Base-by-base conservation (phyloP, 2,888 invertebrate species). In the Steromphala cineraria region DNA sequence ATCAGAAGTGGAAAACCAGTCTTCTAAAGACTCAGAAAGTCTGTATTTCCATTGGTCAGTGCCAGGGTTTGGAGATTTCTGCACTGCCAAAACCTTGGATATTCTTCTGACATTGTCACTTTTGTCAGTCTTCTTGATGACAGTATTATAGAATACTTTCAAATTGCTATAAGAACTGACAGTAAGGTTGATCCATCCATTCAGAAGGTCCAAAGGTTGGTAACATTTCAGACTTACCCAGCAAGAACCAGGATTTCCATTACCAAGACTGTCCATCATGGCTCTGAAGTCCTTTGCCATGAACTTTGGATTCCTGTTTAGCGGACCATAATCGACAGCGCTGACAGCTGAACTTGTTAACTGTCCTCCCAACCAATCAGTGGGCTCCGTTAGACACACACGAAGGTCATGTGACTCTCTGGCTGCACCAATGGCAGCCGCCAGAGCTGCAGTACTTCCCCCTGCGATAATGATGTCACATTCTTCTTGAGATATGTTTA, bases 301-400 rank as follows among this genome's bases (percentile, higher is more conserved):
- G 74, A 79, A 83, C 28, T 79, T 40, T 46, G 62, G 56, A 5
- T 82, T 28, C 15, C 78, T 56, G 62, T 85, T 80, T n/a, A 52
- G 67, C 1, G 28, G n/a, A 21, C 85, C 85, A 53, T 81, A 82
- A 71, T 85, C 83, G 2, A 83, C 71, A 15, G 83, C 84, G 40
- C 81, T 80, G 0, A 85, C 83, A 15, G 76, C 83, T 19, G 81
- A 78, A 71, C 82, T 77, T 52, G 85, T 85, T 78, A 83, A 31
- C 52, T 85, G 85, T 10, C 85, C 85, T 15, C 85, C 85, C 24
- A 83, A 56, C 85, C 85, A 85, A 80, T 85, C 85, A 53, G 83
- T 81, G 19, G 85, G 85, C 28, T 85, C 85, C 15, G 83, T 83
- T 31, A 85, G 67, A 67, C 85, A 85, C 17, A 83, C 79, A 1